Evolutionary conservation across 1,140 invertebrate genomes (phyloP).

Genomic region (Trissolcus basalis): DNA sequence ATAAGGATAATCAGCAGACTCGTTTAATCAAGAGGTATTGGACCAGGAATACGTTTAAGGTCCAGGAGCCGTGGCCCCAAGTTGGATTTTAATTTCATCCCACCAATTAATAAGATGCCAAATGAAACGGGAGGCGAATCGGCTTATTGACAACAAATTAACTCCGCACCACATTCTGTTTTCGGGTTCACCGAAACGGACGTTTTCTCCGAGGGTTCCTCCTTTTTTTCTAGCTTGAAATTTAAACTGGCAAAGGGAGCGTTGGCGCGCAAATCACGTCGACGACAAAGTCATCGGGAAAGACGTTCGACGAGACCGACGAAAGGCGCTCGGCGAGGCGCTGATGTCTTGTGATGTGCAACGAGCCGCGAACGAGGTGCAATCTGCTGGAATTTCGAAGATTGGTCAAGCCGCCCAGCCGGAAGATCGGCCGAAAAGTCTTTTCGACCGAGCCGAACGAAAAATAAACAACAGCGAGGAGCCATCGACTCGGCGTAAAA

Average conservation of each 20-base stretch:
- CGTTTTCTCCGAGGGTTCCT: no score
- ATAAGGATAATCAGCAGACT: slow-evolving; percentile 70
- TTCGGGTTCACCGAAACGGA: no score
- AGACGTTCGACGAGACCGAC: slow-evolving; percentile 28
- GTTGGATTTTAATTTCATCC: slow-evolving; percentile 40
- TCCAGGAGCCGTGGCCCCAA: slow-evolving; percentile 15
- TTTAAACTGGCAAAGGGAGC: slow-evolving; percentile 62
- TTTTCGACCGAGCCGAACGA: no score
- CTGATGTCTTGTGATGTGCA: slow-evolving; percentile 63
- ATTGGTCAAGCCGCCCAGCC: slow-evolving; percentile 61
- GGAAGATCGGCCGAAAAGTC: slow-evolving; percentile 62
- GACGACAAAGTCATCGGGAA: slow-evolving; percentile 64
- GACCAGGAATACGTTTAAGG: slow-evolving; percentile 56
- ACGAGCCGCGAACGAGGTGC: slow-evolving; percentile 66
- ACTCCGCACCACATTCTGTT: no score
- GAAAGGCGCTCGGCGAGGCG: slow-evolving; percentile 26
- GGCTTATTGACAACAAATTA: no score
- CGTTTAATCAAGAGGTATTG: slow-evolving; percentile 67
- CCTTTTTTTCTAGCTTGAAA: no score
- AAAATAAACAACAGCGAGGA: slow-evolving; percentile 7
- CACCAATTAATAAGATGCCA: slow-evolving; percentile 18
- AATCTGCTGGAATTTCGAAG: slow-evolving; percentile 72
- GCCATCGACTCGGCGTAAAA: slow-evolving; percentile 32
- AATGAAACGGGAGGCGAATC: no score
- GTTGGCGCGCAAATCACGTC: slow-evolving; percentile 60